Evolutionary conservation across 2,888 invertebrate genomes (phyloP).

Genomic region (Drosophila eohydei): DNA sequence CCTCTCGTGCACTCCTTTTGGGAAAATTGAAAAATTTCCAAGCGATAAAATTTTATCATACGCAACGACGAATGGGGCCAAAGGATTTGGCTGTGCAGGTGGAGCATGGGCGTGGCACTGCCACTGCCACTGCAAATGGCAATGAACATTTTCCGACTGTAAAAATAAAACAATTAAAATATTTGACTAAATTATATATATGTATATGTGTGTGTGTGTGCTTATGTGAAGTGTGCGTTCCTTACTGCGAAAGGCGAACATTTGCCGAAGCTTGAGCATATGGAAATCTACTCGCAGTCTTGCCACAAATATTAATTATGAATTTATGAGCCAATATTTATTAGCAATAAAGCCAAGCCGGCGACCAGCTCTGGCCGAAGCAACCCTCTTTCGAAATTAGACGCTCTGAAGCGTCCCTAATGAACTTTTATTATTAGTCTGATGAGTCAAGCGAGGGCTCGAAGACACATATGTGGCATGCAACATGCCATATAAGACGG

Average conservation of each 20-base stretch:
- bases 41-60: conserved; percentile 84
- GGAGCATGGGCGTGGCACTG: conserved; percentile 20
- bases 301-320: conserved; percentile 72
- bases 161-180: conserved; percentile 68
- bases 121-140: conserved; percentile 18
- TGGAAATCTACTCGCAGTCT: conserved; percentile 12
- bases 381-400: conserved; percentile 37
- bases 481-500: conserved; percentile 3
- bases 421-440: conserved; percentile 71
- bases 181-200: conserved; percentile 68
- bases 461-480: conserved; percentile 17
- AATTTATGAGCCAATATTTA: conserved; percentile 76
- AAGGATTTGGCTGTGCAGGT: conserved; percentile 42
- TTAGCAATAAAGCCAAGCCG: conserved; percentile 73
- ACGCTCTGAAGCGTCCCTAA: conserved; percentile 70
- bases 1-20: conserved; percentile 33
- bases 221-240: not conserved
- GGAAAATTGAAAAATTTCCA: conserved; percentile 84
- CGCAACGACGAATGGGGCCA: conserved; percentile 40
- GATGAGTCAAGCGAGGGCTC: conserved; percentile 29
- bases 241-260: not conserved
- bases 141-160: conserved; percentile 37
- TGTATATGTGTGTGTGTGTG: not conserved
- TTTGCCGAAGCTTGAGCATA: not conserved
- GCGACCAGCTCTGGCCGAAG: conserved; percentile 46